Evolutionary conservation across 2,888 invertebrate species (phyloP).

Genomic region (Noctua fimbriata): DNA sequence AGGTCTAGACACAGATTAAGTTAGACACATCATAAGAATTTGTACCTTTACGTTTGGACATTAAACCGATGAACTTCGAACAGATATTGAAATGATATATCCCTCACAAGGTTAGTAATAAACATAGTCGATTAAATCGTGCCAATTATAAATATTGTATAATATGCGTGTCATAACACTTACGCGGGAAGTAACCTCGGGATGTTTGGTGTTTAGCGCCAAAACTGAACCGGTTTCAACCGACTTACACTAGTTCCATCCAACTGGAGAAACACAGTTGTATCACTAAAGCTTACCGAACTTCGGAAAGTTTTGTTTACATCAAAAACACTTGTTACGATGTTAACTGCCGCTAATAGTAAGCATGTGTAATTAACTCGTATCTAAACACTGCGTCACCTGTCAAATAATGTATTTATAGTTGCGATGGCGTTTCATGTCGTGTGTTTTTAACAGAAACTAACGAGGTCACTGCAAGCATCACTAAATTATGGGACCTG

Average conservation of each 20-base stretch:
- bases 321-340: slow-evolving; percentile 39
- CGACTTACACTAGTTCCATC: slow-evolving; percentile 59
- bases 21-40: slow-evolving; percentile 50
- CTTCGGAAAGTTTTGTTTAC: slow-evolving; percentile 48
- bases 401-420: slow-evolving; percentile 76
- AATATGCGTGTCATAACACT: slow-evolving; percentile 64
- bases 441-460: slow-evolving; percentile 55
- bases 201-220: slow-evolving; percentile 70
- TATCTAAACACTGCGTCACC: slow-evolving; percentile 64
- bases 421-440: slow-evolving; percentile 56
- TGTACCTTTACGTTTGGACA: slow-evolving; percentile 65
- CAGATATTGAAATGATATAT: slow-evolving; percentile 59
- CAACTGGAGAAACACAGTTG: slow-evolving; percentile 48
- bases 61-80: slow-evolving; percentile 56
- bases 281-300: slow-evolving; percentile 22
- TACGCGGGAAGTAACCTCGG: slow-evolving; percentile 71
- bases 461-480: slow-evolving; percentile 52
- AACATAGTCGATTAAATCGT: slow-evolving; percentile 63
- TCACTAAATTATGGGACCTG: slow-evolving; percentile 24
- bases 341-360: slow-evolving; percentile 38
- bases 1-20: slow-evolving; percentile 38
- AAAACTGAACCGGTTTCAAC: slow-evolving; percentile 68
- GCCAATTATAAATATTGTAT: slow-evolving; percentile 68
- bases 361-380: slow-evolving; percentile 54
- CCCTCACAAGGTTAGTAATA: slow-evolving; percentile 63